phyloP scores from a whole-genome alignment of 1,140 invertebrate genomes.

The Tigriopus japonicus region DNA sequence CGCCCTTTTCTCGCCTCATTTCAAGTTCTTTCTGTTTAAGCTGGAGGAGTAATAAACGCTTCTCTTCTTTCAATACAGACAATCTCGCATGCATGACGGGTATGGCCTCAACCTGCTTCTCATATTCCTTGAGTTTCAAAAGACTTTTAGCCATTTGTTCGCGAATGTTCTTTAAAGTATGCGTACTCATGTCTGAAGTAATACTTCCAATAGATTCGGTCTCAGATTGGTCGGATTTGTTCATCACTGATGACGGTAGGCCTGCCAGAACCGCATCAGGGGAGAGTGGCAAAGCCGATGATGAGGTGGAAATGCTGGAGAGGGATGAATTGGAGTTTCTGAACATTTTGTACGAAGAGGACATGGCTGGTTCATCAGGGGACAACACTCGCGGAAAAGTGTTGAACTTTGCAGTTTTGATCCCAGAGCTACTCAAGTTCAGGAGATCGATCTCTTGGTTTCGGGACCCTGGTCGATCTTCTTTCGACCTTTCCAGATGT shows the following conservation, averaged over 20 bases:
- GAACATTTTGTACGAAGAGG: background rate
- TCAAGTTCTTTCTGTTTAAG: constrained; percentile 4
- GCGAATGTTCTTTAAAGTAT: constrained; percentile 9
- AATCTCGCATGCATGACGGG: constrained; percentile 11
- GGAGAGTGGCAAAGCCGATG: background rate
- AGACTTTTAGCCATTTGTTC: constrained; percentile 14
- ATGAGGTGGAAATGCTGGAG: constrained; percentile 6
- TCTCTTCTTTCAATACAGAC: constrained; percentile 11
- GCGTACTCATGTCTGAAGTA: constrained; percentile 13
- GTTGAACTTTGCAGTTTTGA: background rate
- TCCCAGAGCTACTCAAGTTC: background rate
- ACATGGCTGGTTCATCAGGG: background rate
- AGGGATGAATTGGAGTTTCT: constrained; percentile 11
- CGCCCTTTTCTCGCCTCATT: background rate
- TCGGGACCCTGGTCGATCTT: too few species aligned
- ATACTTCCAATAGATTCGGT: constrained; percentile 9
- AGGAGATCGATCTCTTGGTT: too few species aligned
- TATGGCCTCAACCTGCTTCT: constrained; percentile 15
- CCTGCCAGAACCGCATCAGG: background rate
- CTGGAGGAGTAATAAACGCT: constrained; percentile 10
- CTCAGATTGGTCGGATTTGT: background rate
- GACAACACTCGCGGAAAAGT: background rate
- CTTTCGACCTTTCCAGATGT: background rate
- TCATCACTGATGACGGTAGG: too few species aligned
- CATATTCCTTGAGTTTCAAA: constrained; percentile 12